Conservation (phyloP, 30 jellyfish, hydroid and myxozoan species). For the Nemopilema nomurai region DNA sequence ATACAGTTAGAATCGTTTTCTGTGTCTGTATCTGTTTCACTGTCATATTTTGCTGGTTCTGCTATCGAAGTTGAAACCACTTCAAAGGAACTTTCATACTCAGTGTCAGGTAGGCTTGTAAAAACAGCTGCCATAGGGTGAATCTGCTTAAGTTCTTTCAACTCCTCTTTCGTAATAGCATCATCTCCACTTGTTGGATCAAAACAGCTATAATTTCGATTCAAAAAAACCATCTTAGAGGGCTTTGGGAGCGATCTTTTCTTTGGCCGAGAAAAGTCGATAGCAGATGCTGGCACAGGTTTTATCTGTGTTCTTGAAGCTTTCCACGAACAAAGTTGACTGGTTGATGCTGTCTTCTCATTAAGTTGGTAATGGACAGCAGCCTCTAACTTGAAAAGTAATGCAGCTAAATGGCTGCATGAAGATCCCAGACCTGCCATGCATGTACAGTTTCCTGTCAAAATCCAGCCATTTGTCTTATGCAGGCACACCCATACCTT, state of each 20-base stretch:
- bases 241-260: constrained; percentile 28
- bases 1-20: constrained; percentile 30
- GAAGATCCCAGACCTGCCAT: constrained; percentile 59
- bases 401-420: constrained; percentile 52
- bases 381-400: constrained; percentile 36
- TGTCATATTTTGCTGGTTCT: neutral
- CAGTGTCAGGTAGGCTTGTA: constrained; percentile 31
- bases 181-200: constrained; percentile 14
- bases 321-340: constrained; percentile 42
- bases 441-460: constrained; percentile 45
- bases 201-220: constrained; percentile 13
- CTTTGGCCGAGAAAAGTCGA: constrained; percentile 3
- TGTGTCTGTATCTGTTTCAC: constrained; percentile 39
- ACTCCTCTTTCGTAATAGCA: constrained; percentile 7
- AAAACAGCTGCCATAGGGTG: constrained; percentile 25
- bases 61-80: neutral
- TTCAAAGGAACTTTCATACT: neutral
- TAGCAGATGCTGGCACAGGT: constrained; percentile 11
- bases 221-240: constrained; percentile 16
- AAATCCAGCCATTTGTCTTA: constrained; percentile 12
- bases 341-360: constrained; percentile 29
- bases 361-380: constrained; percentile 44
- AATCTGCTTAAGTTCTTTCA: constrained; percentile 6
- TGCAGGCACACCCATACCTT: constrained; percentile 13
- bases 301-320: constrained; percentile 6